phyloP scores from a whole-genome alignment of 2,797 vertebrate genomes.

The Glyptemys insculpta region DNA sequence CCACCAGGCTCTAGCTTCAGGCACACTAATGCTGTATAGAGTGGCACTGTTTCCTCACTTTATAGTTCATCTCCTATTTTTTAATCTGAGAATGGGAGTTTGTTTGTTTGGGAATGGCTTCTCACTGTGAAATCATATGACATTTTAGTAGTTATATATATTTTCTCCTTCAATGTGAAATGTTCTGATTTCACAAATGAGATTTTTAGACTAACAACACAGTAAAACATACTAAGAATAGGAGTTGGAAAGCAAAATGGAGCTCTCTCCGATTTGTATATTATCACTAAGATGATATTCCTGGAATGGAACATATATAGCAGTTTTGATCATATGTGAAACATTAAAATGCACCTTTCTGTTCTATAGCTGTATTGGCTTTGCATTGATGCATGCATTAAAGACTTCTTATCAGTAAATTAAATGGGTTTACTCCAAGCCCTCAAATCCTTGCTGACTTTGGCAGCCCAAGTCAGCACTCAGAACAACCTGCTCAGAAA shows the following conservation, averaged over 20 bases:
- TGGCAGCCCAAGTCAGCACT: not conserved
- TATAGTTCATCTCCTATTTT: not conserved
- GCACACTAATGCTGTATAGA: too few relatives aligned
- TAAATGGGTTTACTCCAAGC: not conserved
- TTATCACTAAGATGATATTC: not conserved
- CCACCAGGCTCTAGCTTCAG: not conserved
- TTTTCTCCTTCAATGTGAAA: not conserved
- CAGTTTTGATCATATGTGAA: not conserved
- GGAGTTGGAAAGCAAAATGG: not conserved
- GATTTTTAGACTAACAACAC: not conserved
- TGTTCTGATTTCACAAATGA: not conserved
- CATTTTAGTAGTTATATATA: not conserved
- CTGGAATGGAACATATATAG: not conserved
- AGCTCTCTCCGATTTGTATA: not conserved
- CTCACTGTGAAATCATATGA: not conserved
- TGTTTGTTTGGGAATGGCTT: not conserved
- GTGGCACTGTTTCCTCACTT: too few relatives aligned
- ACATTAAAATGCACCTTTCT: not conserved
- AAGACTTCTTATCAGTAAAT: not conserved
- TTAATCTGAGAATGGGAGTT: not conserved
- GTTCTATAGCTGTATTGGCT: not conserved
- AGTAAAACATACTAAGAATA: not conserved
- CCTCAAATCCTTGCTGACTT: not conserved
- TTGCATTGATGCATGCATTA: not conserved
- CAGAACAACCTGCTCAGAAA: too few relatives aligned